Base-by-base conservation (phyloP, 2,888 invertebrate genomes). In the Polydrusus cervinus region DNA sequence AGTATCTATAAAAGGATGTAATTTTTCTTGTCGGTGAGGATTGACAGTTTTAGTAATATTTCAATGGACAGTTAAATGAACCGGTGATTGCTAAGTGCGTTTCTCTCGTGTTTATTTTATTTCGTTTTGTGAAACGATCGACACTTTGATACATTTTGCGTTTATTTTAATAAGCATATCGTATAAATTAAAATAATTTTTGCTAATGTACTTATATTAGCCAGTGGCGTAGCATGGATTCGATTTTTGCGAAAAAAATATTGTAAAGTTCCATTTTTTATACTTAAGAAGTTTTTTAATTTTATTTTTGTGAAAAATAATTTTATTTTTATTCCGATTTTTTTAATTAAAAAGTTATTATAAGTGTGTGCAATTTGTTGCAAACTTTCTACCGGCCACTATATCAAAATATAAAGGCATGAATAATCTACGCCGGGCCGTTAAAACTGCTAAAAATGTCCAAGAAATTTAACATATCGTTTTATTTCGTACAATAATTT, bases 11-110 rank as follows among this genome's bases (percentile, higher is more conserved):
- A 43, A 68, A 53, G 68, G 62, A 62, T 43, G 43, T 69, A 62
- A 74, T 67, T 73, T 73, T 73, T 73, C 61, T 68, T 61, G 14
- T 53, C 34, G 18, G 25, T 14, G 53, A 30, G 40, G 64, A 68
- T 68, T 68, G 74, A 74, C 68, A 74, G 64, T 62, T 64, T 64
- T 64, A 68, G 68, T 60, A 68, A 69, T 74, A 74, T 70, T 74
- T 70, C 69, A 74, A 66, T 66, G 65, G 55, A 60, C 74, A 74
- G 65, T 38, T 70, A 65, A 74, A 74, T 74, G 65, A 70, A 62
- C 65, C 74, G 49, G 34, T 47, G 62, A 74, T 57, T 45, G 47
- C 62, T 74, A 38, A 57, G 64, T 55, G 74, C 34, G 53, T 69
- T 74, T 64, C 53, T 25, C 38, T 57, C 30, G 62, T 74, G 55